Evolutionary conservation across 2,797 vertebrate genomes (phyloP), one percentile per base, ranked within the genome.

Genomic region (Myripristis murdjan): DNA sequence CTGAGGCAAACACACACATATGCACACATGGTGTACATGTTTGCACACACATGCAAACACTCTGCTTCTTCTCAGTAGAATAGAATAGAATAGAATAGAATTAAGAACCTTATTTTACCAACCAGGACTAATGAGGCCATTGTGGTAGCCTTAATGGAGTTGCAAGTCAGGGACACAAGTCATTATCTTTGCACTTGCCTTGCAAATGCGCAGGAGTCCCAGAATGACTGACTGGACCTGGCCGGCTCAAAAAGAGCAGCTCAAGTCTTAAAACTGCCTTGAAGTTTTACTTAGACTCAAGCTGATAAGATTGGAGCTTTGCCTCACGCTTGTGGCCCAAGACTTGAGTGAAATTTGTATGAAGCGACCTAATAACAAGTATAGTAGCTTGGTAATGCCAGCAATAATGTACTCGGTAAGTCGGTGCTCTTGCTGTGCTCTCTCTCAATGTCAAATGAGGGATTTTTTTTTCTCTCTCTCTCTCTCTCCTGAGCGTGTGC

Each of bases 401-500:
- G 88, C 81, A 85, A 85, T 87, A 90, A 91, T 91, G 84, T 74
- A 72, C 76, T 51, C 79, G 80, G 37, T 57, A 57, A 57, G 11
- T 22, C 11, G 9, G 78, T 73, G 62, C 79, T 82, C 49, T 60
- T 73, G 69, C 87, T 81, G 68, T 46, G 70, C 79, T 76, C 79
- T 84, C 83, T 82, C 68, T 64, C 72, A 69, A 64, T 88, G 80
- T 53, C 68, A 26, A 57, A 39, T 35, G 54, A 57, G 54, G 18
- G 54, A 39, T 39, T 20, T 54, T 28, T 28, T 23, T 26, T 62
- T 79, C 76, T 33, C 70, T 44, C 67, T 70, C 77, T 77, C 85
- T 89, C 87, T 80, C 74, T 78, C 90, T 75, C 69, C 83, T 92
- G 92, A 93, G 85, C 73, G 82, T 87, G 91, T 93, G 93, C 95